Conservation (phyloP, 2,113 vertebrate genomes). For the Nannobrachium achirus region DNA sequence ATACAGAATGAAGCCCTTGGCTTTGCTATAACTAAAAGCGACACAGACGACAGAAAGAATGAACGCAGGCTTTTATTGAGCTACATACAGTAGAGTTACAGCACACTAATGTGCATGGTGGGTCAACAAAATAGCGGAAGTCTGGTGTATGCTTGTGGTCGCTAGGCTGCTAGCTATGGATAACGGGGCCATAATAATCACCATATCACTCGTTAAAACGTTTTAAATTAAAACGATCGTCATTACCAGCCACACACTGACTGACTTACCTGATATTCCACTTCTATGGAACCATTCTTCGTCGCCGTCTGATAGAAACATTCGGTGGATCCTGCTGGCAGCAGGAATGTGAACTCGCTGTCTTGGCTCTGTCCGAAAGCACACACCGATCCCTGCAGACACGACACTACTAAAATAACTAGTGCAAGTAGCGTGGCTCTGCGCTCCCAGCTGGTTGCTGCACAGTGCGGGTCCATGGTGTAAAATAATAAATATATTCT, state of each 20-base stretch:
- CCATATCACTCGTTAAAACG: too few relatives aligned
- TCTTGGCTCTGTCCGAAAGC: conserved; percentile 76
- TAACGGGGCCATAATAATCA: too few relatives aligned
- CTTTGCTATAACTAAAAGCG: too few relatives aligned
- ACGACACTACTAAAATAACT: conserved; percentile 29
- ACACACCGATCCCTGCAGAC: conserved; percentile 16
- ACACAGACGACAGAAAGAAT: too few relatives aligned
- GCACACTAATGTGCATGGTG: too few relatives aligned
- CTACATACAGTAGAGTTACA: too few relatives aligned
- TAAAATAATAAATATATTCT: conserved; percentile 6
- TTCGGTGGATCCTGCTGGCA: conserved; percentile 84
- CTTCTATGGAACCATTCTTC: conserved; percentile 84
- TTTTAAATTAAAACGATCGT: not conserved
- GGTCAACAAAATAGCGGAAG: too few relatives aligned
- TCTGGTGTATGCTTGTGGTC: too few relatives aligned
- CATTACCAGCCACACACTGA: not conserved
- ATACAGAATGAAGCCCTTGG: too few relatives aligned
- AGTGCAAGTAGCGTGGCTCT: conserved; percentile 17
- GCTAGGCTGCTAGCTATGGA: too few relatives aligned
- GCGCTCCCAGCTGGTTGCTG: not conserved
- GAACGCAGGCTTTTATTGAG: too few relatives aligned
- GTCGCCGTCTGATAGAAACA: conserved; percentile 86
- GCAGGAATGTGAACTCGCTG: conserved; percentile 87
- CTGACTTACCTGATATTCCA: conserved; percentile 92
- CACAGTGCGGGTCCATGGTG: conserved; percentile 40